A percentile compares a stretch with the other conserved stretches of the same genome.
Conservation (phyloP, 2,113 vertebrate genomes). For the Periophthalmodon schlosseri region DNA sequence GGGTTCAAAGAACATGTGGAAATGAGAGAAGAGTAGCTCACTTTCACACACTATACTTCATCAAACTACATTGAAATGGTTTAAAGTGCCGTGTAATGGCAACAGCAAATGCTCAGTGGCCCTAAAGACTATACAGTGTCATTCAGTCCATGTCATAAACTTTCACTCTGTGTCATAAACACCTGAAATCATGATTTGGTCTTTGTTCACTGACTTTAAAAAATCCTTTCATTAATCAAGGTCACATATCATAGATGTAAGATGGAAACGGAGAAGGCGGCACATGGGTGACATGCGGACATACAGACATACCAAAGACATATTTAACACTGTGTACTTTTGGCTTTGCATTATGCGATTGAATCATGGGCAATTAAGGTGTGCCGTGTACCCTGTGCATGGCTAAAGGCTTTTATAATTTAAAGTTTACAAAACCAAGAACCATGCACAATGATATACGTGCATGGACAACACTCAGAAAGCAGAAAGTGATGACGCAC, state of each 20-base stretch:
- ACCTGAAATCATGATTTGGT: neutral
- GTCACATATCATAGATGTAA: constrained; percentile 39
- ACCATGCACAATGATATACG: constrained; percentile 1
- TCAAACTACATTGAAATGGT: neutral
- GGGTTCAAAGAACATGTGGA: constrained; percentile 26
- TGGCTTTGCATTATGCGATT: neutral
- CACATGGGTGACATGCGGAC: neutral
- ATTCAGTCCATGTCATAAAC: neutral
- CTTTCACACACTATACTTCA: neutral
- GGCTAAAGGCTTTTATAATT: neutral
- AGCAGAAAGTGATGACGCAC: constrained; percentile 42
- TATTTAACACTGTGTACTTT: neutral
- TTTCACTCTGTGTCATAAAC: neutral
- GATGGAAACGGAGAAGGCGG: constrained; percentile 35
- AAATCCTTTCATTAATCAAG: neutral
- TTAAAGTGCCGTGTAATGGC: neutral
- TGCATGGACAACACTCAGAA: neutral
- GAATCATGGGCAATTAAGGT: neutral
- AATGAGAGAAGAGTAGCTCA: constrained; percentile 14
- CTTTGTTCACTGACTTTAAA: neutral
- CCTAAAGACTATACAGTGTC: neutral
- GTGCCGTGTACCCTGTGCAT: neutral
- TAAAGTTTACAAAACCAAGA: neutral
- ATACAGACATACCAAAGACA: constrained; percentile 25
- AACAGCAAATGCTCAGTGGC: neutral